These are phyloP conservation scores for Corvus moneduloides DNA, from an alignment of 2,113 vertebrate species.

Conservation along the genomic window DNA sequence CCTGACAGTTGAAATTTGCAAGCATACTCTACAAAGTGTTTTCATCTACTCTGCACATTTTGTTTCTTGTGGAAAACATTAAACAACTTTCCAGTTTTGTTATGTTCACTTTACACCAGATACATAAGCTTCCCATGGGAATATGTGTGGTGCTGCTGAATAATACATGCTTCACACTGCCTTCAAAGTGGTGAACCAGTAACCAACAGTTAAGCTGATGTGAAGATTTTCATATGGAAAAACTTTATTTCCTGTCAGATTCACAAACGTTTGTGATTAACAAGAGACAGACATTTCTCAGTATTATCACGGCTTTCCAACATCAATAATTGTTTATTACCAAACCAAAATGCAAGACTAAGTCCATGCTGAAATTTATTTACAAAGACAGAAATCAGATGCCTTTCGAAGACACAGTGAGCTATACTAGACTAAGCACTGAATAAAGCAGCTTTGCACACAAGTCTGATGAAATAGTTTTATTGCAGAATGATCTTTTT, in stretches of 20 bases:
- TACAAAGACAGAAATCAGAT: neutral
- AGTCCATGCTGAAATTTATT: neutral
- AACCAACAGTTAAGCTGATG: neutral
- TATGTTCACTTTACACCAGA: neutral
- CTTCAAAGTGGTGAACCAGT: neutral
- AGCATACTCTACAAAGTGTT: neutral
- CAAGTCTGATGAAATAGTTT: accelerated
- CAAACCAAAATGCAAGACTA: neutral
- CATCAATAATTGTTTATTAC: neutral
- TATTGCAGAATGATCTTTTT: neutral
- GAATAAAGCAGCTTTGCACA: neutral
- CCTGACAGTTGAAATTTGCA: neutral
- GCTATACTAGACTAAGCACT: neutral
- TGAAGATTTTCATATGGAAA: neutral
- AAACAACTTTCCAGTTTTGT: neutral
- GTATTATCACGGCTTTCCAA: neutral
- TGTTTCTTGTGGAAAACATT: neutral
- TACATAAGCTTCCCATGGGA: neutral
- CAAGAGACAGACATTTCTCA: neutral
- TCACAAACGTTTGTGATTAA: neutral
- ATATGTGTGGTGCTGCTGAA: neutral
- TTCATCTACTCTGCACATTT: neutral
- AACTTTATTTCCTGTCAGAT: neutral
- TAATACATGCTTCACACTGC: neutral
- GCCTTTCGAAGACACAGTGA: neutral